phyloP scores from a whole-genome alignment of 2,113 vertebrate species.

The Melanerpes formicivorus region DNA sequence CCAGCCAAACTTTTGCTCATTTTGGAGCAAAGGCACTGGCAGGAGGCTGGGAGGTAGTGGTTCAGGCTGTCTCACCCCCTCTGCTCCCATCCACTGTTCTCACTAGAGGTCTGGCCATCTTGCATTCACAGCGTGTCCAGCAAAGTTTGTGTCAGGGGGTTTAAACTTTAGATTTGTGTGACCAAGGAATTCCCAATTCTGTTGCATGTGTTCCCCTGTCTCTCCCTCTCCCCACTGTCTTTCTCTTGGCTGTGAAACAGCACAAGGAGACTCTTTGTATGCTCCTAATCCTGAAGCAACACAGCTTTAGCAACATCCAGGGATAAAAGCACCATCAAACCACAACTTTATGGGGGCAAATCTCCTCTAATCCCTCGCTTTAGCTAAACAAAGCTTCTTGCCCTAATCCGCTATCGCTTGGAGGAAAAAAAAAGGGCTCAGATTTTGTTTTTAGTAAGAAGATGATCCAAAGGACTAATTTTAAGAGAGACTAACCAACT shows the following conservation, averaged over 20 bases:
- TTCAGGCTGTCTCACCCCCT: not conserved
- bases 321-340: constrained; percentile 99
- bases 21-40: not conserved
- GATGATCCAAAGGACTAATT: constrained; percentile 95
- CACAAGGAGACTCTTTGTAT: constrained; percentile 96
- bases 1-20: not conserved
- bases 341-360: constrained; percentile 97
- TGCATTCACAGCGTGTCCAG: constrained; percentile 69
- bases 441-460: constrained; percentile 91
- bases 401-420: constrained; percentile 93
- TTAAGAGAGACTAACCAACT: constrained; percentile 93
- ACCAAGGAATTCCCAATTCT: constrained; percentile 73
- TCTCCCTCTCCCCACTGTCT: constrained; percentile 80
- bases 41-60: not conserved
- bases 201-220: constrained; percentile 75
- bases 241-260: constrained; percentile 87
- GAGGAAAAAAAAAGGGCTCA: constrained; percentile 80
- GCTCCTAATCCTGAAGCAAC: constrained; percentile 93
- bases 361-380: constrained; percentile 98
- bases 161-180: constrained; percentile 76
- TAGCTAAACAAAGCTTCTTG: constrained; percentile 94
- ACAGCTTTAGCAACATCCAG: constrained; percentile 95
- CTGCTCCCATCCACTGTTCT: not conserved
- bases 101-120: constrained; percentile 59
- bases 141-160: constrained; percentile 79